A percentile compares a stretch with the other conserved stretches of the same genome.
Evolutionary conservation across 1,140 invertebrate genomes (phyloP).

Genomic region (Pantala flavescens): DNA sequence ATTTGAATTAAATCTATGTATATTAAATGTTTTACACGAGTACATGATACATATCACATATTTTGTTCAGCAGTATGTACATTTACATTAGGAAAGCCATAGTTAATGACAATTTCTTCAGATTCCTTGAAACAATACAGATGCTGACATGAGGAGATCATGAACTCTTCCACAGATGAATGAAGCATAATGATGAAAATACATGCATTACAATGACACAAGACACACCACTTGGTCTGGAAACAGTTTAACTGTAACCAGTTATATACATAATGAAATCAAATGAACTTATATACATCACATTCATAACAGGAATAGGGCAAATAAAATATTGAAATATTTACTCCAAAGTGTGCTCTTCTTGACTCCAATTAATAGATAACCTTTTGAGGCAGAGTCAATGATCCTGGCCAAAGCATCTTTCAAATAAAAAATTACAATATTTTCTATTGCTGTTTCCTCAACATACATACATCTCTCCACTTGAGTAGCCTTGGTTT

Average conservation of each 20-base stretch:
- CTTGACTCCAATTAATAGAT: background rate
- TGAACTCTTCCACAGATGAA: conserved; percentile 1
- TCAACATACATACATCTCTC: background rate
- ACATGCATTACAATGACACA: background rate
- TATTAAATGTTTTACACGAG: conserved; percentile 5
- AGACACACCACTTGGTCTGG: background rate
- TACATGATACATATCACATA: conserved; percentile 8
- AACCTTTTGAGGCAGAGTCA: background rate
- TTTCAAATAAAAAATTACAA: background rate
- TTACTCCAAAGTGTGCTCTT: background rate
- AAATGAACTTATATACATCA: background rate
- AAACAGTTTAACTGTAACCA: background rate
- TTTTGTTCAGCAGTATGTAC: background rate
- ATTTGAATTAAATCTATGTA: background rate
- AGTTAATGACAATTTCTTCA: background rate
- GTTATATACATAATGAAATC: conserved; percentile 4
- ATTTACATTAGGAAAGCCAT: conserved; percentile 3
- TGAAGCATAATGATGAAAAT: conserved; percentile 2
- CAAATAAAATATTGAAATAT: background rate
- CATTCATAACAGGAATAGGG: background rate
- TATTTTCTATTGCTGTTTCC: background rate
- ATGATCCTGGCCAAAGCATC: background rate
- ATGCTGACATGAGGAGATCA: conserved; percentile 5
- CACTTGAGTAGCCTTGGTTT: background rate
- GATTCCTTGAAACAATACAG: background rate